Conservation (phyloP, 2,113 vertebrate genomes). For the Uria lomvia region DNA sequence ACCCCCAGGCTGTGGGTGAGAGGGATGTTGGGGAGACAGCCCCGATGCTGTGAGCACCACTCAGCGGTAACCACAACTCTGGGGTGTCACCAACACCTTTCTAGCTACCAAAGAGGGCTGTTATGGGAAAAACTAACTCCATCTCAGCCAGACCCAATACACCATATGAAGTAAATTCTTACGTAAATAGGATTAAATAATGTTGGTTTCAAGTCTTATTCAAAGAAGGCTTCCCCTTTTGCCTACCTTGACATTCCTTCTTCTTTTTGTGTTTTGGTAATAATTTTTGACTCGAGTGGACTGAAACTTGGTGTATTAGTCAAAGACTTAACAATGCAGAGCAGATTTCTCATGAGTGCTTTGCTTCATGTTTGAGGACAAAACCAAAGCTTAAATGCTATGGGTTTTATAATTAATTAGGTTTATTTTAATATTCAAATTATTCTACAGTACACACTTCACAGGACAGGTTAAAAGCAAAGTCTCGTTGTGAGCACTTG, state of each 20-base stretch:
- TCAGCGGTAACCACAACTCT: not conserved
- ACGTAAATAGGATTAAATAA: not conserved
- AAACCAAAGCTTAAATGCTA: not conserved
- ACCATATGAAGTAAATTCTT: not conserved
- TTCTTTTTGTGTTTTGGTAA: not conserved
- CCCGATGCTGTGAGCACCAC: not conserved
- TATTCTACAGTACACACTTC: not conserved
- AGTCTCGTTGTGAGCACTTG: not conserved
- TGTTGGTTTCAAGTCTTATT: not conserved
- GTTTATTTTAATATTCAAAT: not conserved
- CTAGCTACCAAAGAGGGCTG: not conserved
- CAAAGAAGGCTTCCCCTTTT: not conserved
- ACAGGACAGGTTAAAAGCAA: not conserved
- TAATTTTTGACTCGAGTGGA: not conserved
- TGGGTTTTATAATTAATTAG: not conserved
- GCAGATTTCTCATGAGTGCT: not conserved
- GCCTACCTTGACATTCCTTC: not conserved
- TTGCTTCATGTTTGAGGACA: not conserved
- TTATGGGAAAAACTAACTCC: not conserved
- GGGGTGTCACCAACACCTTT: not conserved
- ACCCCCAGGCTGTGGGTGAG: not conserved
- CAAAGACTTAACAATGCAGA: not conserved
- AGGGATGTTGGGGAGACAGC: not conserved
- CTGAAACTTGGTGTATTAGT: not conserved
- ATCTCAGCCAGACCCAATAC: not conserved